Evolutionary conservation across 2,113 vertebrate species (phyloP), one percentile per base, ranked within the genome.

Genomic region (Peucedramus taeniatus): DNA sequence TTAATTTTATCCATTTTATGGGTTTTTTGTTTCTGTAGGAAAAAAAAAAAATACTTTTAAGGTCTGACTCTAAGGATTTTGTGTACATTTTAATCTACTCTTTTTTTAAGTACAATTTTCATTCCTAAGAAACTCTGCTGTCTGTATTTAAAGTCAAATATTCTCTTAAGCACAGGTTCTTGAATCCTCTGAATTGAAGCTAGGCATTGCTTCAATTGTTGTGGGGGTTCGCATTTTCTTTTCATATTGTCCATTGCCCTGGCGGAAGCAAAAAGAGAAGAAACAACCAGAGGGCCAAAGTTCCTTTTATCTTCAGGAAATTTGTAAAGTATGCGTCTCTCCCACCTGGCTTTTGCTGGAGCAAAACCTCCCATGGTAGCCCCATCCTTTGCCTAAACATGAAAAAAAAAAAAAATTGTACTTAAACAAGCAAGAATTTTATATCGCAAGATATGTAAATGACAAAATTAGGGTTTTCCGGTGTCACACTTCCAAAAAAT

Each of bases 1-100:
- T 64, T 89, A 91, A 86, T 96, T 96, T 96, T 91, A 83, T 81
- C 64, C 90, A 70, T 26, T 49, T 24, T 87, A 17, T 74, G 4
- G 42, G 40, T 45, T 77, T 94, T 93, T 70, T 61, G 60, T 91
- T 94, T 95, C 56, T 51, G 15, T 59, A 69, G 39, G 5, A 54
- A 65, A 78, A 59, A 59, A 45, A 39, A 22, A 11, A 71, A 70
- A 35, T 10, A 61, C 35, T 59, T 20, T 50, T 66, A 27, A 90
- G 27, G 26, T 75, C 42, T 70, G 35, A 57, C 33, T 77, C 11
- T 37, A 63, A 37, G 39, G 33, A 54, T 14, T 81, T 84, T 89
- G 39, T 39, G 44, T 81, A 45, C 15, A 66, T 83, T 90, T 92
- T 64, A 72, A 27, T 69, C 31, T 69, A 26, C 19, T 37, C 15